Evolutionary conservation across 1,140 invertebrate genomes (phyloP), one percentile per base, ranked within the genome.

Genomic region (Diorhabda carinulata): DNA sequence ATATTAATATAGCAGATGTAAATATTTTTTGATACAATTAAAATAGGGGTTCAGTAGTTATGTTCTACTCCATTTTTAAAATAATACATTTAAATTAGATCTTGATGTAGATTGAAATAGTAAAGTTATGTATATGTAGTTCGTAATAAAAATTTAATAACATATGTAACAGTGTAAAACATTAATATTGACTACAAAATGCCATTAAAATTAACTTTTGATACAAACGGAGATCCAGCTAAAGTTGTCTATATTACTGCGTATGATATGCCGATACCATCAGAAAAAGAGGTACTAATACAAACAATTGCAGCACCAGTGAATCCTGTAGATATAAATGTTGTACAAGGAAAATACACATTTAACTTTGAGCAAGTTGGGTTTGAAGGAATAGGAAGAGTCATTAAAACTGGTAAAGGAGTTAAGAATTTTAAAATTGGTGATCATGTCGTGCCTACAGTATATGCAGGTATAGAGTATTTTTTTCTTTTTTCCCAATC

Each of bases 291-390:
- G 77, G 88, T 91, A 5, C 76, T 94, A n/a, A 87, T 98, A 0
- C 90, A 92, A 82, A 95, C 97, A 89, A 73, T 98, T 45, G 90
- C 95, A 52, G 87, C 95, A 3, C 93, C 97, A 3, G 89, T 99
- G 3, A 98, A 99, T 83, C 97, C 97, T 10, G 95, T 97, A 3
- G 98, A 99, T 81, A 96, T 99, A n/a, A 99, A 99, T 79, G 96
- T 92, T 57, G 95, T 99, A 74, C 95, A 98, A 86, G 97, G 94
- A 76, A 93, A 91, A 78, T 99, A 99, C 85, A 92, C 93, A 3
- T 86, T 94, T 1, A 94, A 92, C 79, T 91, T 95, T 9, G 74
- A 83, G 45, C 84, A 98, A 59, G 96, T 97, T 8, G 97, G 97
- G 41, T 94, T 93, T 82, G 97, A 99, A 87, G 96, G 95, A 70